A percentile compares a stretch with the other conserved stretches of the same genome.
Evolutionary conservation across 2,797 vertebrate genomes (phyloP).

Genomic region (Sebastes nivosus): DNA sequence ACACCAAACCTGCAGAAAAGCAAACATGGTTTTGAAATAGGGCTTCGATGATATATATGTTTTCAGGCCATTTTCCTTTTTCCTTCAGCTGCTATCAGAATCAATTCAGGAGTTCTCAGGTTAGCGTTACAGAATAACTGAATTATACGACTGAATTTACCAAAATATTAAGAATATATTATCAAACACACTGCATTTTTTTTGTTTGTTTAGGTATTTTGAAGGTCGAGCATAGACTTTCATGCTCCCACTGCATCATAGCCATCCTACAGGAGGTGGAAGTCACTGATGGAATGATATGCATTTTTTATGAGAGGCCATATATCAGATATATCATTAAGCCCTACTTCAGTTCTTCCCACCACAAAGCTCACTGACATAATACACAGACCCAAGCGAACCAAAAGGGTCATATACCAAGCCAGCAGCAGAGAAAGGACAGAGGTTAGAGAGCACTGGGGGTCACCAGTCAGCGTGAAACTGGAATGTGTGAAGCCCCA

Average conservation of each 20-base stretch:
- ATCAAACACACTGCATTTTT: not conserved
- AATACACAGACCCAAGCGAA: constrained; percentile 7
- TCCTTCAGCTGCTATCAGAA: not conserved
- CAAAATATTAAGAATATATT: not conserved
- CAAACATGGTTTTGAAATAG: constrained; percentile 10
- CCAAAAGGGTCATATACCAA: constrained; percentile 3
- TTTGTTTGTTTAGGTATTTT: not conserved
- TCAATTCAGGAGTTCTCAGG: not conserved
- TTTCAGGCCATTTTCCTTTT: not conserved
- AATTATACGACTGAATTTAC: not conserved
- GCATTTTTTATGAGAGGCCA: not conserved
- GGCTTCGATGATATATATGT: not conserved
- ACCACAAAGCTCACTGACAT: not conserved
- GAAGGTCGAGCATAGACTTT: not conserved
- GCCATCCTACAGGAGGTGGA: not conserved
- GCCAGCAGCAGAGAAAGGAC: constrained; percentile 37
- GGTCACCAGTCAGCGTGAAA: constrained; percentile 3
- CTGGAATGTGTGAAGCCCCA: not conserved
- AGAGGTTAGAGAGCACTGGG: constrained; percentile 14
- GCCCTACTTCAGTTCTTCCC: constrained; percentile 9
- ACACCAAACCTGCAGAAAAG: constrained; percentile 9
- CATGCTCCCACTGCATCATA: not conserved
- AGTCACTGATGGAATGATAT: not conserved
- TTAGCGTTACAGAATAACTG: not conserved
- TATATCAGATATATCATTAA: constrained; percentile 16